A percentile compares a stretch with the other conserved stretches of the same genome.
Conservation (phyloP, 2,113 vertebrate genomes). For the Seriola dumerili region DNA sequence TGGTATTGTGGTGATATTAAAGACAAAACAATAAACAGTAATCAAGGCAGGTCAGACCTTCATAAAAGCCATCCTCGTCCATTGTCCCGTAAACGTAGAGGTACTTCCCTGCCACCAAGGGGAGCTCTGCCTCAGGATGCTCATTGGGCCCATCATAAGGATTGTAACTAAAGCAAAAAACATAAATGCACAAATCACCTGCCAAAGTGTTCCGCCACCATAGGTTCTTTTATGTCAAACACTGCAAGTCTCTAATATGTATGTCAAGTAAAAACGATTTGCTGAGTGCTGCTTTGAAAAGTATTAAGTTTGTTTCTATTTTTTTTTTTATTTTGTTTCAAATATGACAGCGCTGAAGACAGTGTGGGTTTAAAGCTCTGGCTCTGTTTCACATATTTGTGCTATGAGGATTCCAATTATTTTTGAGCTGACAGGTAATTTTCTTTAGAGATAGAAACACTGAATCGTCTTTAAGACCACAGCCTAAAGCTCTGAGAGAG, state of each 20-base stretch:
- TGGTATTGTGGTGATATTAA: background rate
- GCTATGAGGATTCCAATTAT: constrained; percentile 71
- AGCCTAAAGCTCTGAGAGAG: constrained; percentile 28
- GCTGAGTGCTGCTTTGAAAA: constrained; percentile 39
- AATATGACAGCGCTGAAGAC: constrained; percentile 20
- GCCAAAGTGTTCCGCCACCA: background rate
- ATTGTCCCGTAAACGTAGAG: constrained; percentile 98
- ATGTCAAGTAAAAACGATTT: background rate
- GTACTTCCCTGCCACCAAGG: constrained; percentile 96
- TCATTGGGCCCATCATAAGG: constrained; percentile 98
- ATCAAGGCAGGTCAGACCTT: constrained; percentile 85
- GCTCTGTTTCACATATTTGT: constrained; percentile 59
- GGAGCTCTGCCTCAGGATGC: constrained; percentile 97
- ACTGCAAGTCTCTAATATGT: background rate
- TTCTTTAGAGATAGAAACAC: constrained; percentile 66
- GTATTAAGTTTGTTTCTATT: constrained; percentile 16
- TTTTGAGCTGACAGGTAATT: constrained; percentile 72
- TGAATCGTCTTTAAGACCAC: constrained; percentile 68
- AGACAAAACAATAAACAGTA: background rate
- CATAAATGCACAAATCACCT: background rate
- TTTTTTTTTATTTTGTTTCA: constrained; percentile 11
- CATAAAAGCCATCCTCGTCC: constrained; percentile 99
- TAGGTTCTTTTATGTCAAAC: constrained; percentile 17
- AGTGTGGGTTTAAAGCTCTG: constrained; percentile 49
- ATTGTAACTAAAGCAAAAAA: constrained; percentile 89